Evolutionary conservation across 2,888 invertebrate species (phyloP).

Genomic region (Zaprionus obscuricornis): DNA sequence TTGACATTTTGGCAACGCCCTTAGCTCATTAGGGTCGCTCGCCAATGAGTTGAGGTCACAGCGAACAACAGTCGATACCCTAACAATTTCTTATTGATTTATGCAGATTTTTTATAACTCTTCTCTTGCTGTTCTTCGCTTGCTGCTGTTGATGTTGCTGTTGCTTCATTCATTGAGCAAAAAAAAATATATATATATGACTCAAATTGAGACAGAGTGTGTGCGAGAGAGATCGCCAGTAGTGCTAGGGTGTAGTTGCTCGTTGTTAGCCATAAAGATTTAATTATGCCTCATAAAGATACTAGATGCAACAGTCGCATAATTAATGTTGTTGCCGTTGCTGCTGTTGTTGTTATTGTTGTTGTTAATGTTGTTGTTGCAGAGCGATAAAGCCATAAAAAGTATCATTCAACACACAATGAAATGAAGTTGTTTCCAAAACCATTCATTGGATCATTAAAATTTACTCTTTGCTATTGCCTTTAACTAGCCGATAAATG

Average conservation of each 20-base stretch:
- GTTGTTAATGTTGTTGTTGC: neutral
- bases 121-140: neutral
- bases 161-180: too few relatives aligned
- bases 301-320: constrained; percentile 26
- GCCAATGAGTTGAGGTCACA: constrained; percentile 16
- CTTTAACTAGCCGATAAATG: too few relatives aligned
- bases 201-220: too few relatives aligned
- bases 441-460: constrained; percentile 40
- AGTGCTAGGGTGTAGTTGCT: neutral
- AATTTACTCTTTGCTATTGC: neutral
- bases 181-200: too few relatives aligned
- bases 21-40: constrained; percentile 35
- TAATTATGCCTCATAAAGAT: constrained; percentile 60
- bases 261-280: constrained; percentile 64
- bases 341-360: too few relatives aligned
- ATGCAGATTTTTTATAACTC: constrained; percentile 52
- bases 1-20: constrained; percentile 78
- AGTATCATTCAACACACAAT: constrained; percentile 14
- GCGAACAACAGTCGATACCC: neutral
- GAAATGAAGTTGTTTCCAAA: constrained; percentile 68
- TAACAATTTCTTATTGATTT: constrained; percentile 36
- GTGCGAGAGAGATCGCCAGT: neutral
- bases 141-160: neutral
- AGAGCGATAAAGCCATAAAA: constrained; percentile 70
- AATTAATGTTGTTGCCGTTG: too few relatives aligned